Base-by-base conservation (phyloP, 2,113 vertebrate genomes). In the Clarias macrocephalus region DNA sequence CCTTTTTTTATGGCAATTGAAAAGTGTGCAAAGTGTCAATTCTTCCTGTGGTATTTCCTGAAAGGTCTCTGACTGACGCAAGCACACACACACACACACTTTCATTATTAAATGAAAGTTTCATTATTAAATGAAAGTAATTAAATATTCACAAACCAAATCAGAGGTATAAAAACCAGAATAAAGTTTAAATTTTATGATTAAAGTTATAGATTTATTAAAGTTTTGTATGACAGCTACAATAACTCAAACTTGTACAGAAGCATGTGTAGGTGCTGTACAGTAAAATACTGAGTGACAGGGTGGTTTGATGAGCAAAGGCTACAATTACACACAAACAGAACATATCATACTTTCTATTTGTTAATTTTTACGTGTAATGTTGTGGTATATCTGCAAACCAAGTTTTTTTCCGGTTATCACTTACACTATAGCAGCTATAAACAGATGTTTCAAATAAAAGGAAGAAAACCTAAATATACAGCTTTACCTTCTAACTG, bases 11-110 rank as follows among this genome's bases (percentile, higher is more conserved):
- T 72, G 83, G 57, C 68, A 79, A 76, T 77, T 90, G n/a, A 89
- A 63, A 87, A 37, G 60, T 25, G 15, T 80, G 57, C 77, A 72
- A 63, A n/a, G 6, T 37, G 62, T 33, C 10, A 30, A 72, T 30
- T 59, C 75, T 88, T 90, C 88, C 86, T 88, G 81, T 87, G 73
- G 70, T 56, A 21, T 65, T 91, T 91, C 86, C 72, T 87, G 80
- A 84, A 48, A 4, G 16, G 80, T 76, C 80, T 79, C 81, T 70
- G 82, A 33, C 30, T 85, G 87, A 88, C 85, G 48, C 66, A 82
- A 25, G 63, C 60, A 3, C 21, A 68, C 42, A 84, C 85, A 73
- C 54, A 80, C 77, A 60, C 7, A 7, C 42, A 42, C 6, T 6
- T 42, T 48, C 48, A 48, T 8, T 48, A 48, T 48, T 48, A 42